A percentile compares a stretch with the other conserved stretches of the same genome.
These are phyloP conservation scores for Cossypha dichroa DNA, from an alignment of 2,797 vertebrate species.

Conservation along the genomic window DNA sequence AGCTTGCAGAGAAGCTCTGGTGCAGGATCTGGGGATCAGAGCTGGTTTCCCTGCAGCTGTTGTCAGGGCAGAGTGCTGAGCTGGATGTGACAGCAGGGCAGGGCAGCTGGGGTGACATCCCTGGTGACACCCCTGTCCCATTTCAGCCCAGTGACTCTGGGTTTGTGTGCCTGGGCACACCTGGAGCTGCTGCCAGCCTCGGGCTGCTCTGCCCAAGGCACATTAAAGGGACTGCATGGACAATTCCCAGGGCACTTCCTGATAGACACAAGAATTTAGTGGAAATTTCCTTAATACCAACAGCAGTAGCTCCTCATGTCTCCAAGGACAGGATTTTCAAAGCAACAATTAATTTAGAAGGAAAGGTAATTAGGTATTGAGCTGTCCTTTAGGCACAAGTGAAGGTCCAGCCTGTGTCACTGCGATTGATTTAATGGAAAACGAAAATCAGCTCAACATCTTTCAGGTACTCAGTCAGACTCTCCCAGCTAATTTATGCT, in stretches of 20 bases:
- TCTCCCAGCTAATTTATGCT: not conserved
- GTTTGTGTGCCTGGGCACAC: not conserved
- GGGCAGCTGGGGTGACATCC: not conserved
- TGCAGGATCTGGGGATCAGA: not conserved
- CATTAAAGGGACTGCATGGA: too few relatives aligned
- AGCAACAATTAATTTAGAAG: not conserved
- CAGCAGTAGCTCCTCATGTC: not conserved
- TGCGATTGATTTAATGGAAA: not conserved
- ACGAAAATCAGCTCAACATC: not conserved
- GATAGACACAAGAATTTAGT: not conserved
- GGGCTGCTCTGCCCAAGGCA: too few relatives aligned
- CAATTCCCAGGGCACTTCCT: too few relatives aligned
- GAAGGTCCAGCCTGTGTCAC: not conserved
- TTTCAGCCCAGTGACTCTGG: not conserved
- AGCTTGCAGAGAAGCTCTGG: not conserved
- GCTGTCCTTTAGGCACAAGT: not conserved
- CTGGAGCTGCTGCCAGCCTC: too few relatives aligned
- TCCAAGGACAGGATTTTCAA: not conserved
- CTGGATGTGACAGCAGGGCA: not conserved
- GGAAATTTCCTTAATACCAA: not conserved
- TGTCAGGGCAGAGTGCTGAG: not conserved
- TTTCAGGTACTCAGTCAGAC: not conserved
- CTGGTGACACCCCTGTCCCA: too few relatives aligned
- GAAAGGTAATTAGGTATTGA: not conserved
- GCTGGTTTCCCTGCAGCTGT: not conserved